These are phyloP conservation scores for Scarus forsteni DNA, from an alignment of 2,797 vertebrate species.

Conservation along the genomic window DNA sequence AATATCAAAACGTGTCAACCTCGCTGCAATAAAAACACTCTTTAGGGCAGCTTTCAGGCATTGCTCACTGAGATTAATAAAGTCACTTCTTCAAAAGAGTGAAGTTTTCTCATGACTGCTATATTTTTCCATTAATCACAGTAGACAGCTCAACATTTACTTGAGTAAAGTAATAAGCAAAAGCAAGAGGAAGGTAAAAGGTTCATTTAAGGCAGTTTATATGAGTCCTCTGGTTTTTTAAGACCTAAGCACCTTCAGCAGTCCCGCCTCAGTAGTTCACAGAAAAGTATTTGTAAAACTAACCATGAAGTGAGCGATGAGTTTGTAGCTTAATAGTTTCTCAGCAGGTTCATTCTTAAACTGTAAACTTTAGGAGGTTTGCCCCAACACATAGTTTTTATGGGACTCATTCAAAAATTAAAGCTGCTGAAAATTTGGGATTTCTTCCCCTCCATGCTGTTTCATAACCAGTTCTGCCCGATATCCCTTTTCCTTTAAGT, in stretches of 20 bases:
- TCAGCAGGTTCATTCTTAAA: slow-evolving; percentile 61
- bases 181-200: background rate
- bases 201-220: slow-evolving; percentile 7
- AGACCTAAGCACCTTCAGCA: slow-evolving; percentile 49
- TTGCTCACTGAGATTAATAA: slow-evolving; percentile 5
- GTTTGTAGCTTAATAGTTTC: slow-evolving; percentile 66
- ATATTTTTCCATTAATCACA: slow-evolving; percentile 5
- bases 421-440: no score
- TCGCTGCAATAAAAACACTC: slow-evolving; percentile 27
- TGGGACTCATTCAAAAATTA: no score
- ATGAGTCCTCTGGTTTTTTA: slow-evolving; percentile 36
- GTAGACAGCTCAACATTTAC: background rate
- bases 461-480: slow-evolving; percentile 31
- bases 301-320: slow-evolving; percentile 64
- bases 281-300: slow-evolving; percentile 9
- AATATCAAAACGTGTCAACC: slow-evolving; percentile 27
- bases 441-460: slow-evolving; percentile 5
- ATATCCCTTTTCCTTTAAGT: slow-evolving; percentile 16
- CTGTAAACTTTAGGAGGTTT: background rate
- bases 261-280: background rate
- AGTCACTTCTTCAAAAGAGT: background rate
- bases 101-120: background rate
- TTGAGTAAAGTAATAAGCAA: slow-evolving; percentile 7
- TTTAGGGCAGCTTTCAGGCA: background rate
- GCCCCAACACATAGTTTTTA: no score